These are phyloP conservation scores for Apocheima hispidaria DNA, from an alignment of 2,888 invertebrate species.

Conservation along the genomic window DNA sequence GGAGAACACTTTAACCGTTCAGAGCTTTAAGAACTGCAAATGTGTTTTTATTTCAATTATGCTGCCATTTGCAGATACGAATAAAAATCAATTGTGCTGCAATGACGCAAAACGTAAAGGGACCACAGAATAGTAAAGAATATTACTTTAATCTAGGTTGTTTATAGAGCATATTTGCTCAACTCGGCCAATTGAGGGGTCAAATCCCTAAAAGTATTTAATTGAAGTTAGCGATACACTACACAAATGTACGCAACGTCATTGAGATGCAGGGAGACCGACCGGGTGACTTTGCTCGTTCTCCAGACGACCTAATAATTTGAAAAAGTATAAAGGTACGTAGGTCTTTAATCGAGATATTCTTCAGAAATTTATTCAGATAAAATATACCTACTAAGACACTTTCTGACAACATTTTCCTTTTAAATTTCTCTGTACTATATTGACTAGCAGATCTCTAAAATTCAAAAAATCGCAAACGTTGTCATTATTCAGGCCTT, in stretches of 20 bases:
- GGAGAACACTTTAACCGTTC: conserved; percentile 1
- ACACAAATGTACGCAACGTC: conserved; percentile 51
- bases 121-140: conserved; percentile 19
- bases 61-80: conserved; percentile 6
- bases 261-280: conserved; percentile 64
- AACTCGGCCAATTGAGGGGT: conserved; percentile 38
- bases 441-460: too few species aligned
- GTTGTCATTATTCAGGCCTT: too few species aligned
- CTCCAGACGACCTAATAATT: conserved; percentile 78
- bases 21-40: conserved; percentile 17
- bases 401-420: too few species aligned
- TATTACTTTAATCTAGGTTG: conserved; percentile 32
- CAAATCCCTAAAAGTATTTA: conserved; percentile 47
- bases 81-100: conserved; percentile 28
- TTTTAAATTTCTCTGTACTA: too few species aligned
- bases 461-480: too few species aligned
- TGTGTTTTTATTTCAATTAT: conserved; percentile 13
- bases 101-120: conserved; percentile 24
- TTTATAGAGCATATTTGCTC: conserved; percentile 36
- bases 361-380: conserved; percentile 31
- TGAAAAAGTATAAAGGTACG: conserved; percentile 57
- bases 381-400: too few species aligned
- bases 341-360: conserved; percentile 38
- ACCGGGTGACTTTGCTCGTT: conserved; percentile 76
- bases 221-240: conserved; percentile 46